Evolutionary conservation across 2,113 vertebrate species (phyloP).

Genomic region (Sphaerodactylus townsendi): DNA sequence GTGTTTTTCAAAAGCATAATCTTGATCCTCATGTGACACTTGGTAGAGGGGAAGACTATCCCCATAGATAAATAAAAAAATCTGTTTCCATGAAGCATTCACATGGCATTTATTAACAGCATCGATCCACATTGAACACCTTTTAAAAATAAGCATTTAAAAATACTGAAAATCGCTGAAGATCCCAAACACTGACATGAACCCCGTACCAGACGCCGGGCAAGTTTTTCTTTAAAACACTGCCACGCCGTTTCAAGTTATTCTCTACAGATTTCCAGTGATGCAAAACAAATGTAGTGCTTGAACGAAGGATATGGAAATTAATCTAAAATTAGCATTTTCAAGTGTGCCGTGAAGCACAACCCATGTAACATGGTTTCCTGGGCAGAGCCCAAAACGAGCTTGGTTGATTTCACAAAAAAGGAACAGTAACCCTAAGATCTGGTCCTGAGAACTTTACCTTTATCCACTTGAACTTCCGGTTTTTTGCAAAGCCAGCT

Average conservation of each 20-base stretch:
- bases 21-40: not conserved
- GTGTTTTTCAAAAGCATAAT: not conserved
- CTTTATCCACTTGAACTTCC: no score
- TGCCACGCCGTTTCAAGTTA: not conserved
- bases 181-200: rapidly evolving
- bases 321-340: not conserved
- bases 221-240: not conserved
- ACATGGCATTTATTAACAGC: constrained; percentile 1
- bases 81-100: not conserved
- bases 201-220: rapidly evolving
- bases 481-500: no score
- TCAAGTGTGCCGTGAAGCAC: constrained; percentile 21
- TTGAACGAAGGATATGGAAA: not conserved
- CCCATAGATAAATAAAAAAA: not conserved
- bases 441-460: not conserved
- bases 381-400: no score
- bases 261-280: not conserved
- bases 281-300: not conserved
- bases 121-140: not conserved
- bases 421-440: not conserved
- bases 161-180: not conserved
- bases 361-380: not conserved
- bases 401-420: not conserved
- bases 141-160: not conserved
- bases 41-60: not conserved